phyloP scores from a whole-genome alignment of 2,113 vertebrate genomes.

The Pteruthius melanotis region DNA sequence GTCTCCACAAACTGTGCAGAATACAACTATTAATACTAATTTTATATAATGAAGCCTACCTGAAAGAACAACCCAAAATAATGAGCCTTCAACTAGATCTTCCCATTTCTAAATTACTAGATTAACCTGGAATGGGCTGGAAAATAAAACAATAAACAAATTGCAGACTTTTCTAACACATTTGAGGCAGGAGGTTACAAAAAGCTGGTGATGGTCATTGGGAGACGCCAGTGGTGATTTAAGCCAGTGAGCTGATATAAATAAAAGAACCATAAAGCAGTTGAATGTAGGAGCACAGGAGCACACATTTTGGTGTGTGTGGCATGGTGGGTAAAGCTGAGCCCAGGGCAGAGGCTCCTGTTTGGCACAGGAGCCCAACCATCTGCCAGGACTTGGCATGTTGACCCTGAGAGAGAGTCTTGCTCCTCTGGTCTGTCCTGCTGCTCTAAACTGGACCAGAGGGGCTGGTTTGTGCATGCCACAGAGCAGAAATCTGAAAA shows the following conservation, averaged over 20 bases:
- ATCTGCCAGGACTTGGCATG: accelerated
- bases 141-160: not conserved
- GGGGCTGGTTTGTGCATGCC: accelerated
- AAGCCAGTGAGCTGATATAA: not conserved
- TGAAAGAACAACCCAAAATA: not conserved
- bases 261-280: not conserved
- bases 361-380: not conserved
- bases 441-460: not conserved
- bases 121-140: not conserved
- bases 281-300: not conserved
- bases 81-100: not conserved
- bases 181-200: not conserved
- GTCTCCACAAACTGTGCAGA: not conserved
- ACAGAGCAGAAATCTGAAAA: not conserved
- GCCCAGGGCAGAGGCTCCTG: not conserved
- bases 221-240: not conserved
- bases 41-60: not conserved
- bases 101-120: not conserved
- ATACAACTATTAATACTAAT: not conserved
- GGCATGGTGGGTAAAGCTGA: not conserved
- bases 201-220: not conserved
- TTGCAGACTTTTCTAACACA: not conserved
- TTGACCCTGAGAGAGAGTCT: no score
- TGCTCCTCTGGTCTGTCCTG: not conserved
- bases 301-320: not conserved